Evolutionary conservation across 2,888 invertebrate species (phyloP), one percentile per base, ranked within the genome.

Genomic region (Physocephala rufipes): DNA sequence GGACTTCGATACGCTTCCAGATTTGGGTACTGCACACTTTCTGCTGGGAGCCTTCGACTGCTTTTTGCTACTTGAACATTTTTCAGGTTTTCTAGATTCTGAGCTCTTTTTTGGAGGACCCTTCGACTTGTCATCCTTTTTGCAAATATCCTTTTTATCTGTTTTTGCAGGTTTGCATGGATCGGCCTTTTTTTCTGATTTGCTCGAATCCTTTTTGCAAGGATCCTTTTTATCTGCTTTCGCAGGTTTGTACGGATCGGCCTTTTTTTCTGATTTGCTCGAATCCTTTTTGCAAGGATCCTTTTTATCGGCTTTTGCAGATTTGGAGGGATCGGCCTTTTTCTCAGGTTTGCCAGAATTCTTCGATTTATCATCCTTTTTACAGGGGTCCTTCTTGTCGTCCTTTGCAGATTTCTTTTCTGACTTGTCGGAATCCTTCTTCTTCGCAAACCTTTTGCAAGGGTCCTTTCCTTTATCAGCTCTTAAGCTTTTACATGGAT

Each of bases 201-300:
- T 67, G 19, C 71, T 58, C 15, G 71, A 64, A 26, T 71, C 67
- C 28, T 26, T 16, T 36, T 65, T 70, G 16, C 59, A 66, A 13
- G 49, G 4, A 47, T 58, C 43, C n/a, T 64, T 64, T 30, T 55
- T 58, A 24, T 67, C 24, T 1, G 58, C 16, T 24, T 67, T 45
- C 28, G 36, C 21, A 2, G 45, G 16, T 7, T 63, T 36, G 63
- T 47, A 68, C 36, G 59, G 28, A 12, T 19, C 19, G 16, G 67
- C 55, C 30, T 61, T 70, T 49, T 45, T 26, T 24, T 53, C 15
- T 9, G 26, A n/a, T 53, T 67, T 67, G 19, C 71, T 58, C 15
- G 71, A 64, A 26, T 71, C 67, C 28, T 26, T 16, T 36, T 65
- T 70, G 16, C 59, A 66, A 13, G 49, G 4, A 47, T 58, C 43